Conservation (phyloP, 2,113 vertebrate genomes). For the Typhlomys cinereus region DNA sequence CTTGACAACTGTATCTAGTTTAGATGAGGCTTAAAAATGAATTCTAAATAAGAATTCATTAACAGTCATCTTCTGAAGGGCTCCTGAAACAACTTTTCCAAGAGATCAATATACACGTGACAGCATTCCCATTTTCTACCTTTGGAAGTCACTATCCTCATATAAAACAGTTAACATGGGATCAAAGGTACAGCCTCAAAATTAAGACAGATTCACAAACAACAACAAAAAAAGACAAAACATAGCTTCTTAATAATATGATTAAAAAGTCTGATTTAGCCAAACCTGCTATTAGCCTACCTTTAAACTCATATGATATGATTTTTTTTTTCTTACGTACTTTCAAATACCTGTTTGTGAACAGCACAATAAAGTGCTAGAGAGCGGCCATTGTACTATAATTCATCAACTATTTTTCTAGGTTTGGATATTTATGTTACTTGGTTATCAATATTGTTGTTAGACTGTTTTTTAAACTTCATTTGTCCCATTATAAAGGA, state of each 20-base stretch:
- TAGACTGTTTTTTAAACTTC: too few relatives aligned
- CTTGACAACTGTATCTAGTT: background rate
- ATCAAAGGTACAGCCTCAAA: background rate
- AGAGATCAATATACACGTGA: background rate
- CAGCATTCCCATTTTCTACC: background rate
- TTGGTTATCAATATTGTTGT: background rate
- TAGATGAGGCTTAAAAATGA: background rate
- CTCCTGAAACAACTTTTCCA: background rate
- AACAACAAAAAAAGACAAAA: background rate
- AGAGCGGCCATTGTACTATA: background rate
- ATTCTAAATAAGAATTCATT: background rate
- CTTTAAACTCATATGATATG: background rate
- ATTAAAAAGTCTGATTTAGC: background rate
- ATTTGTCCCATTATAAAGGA: background rate
- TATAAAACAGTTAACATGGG: background rate
- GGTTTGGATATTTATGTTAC: background rate
- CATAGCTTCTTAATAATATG: background rate
- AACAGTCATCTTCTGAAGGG: background rate
- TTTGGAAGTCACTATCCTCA: conserved; percentile 19
- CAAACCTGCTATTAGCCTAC: background rate
- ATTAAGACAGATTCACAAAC: background rate
- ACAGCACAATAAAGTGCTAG: background rate
- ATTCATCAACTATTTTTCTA: background rate
- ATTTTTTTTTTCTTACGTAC: background rate
- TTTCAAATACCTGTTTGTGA: background rate